Percentiles rank a stretch among this genome's conserved stretches.
Conservation (phyloP, 2,888 invertebrate species). For the Tribolium freemani region DNA sequence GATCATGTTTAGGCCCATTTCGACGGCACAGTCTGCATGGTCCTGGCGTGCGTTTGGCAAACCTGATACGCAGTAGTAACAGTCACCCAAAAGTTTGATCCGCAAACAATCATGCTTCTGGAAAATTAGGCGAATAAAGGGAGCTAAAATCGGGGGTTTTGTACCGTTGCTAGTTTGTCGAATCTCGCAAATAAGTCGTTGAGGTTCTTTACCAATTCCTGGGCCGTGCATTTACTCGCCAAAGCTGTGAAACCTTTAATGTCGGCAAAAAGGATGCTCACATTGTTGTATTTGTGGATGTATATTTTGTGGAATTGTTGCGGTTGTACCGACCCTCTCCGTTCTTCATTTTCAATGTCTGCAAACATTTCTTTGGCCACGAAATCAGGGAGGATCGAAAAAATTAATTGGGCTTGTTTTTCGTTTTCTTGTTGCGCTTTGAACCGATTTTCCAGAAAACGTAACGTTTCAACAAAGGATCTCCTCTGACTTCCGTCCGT, state of each 20-base stretch:
- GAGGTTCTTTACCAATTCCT: slow-evolving; percentile 88
- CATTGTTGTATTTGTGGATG: slow-evolving; percentile 95
- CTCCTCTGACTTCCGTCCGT: slow-evolving; percentile 94
- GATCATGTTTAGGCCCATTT: slow-evolving; percentile 97
- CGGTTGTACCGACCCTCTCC: slow-evolving; percentile 78
- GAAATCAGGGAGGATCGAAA: slow-evolving; percentile 93
- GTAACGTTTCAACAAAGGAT: slow-evolving; percentile 93
- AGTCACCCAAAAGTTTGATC: slow-evolving; percentile 91
- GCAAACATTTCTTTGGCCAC: slow-evolving; percentile 93
- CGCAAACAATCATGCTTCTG: slow-evolving; percentile 82
- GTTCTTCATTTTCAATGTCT: slow-evolving; percentile 85
- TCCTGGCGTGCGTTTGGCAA: slow-evolving; percentile 81
- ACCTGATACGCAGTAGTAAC: slow-evolving; percentile 92
- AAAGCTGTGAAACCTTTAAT: slow-evolving; percentile 94
- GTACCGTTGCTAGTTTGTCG: slow-evolving; percentile 75
- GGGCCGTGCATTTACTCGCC: slow-evolving; percentile 90
- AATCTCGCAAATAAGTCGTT: slow-evolving; percentile 93
- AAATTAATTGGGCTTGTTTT: slow-evolving; percentile 87
- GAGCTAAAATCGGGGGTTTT: not conserved
- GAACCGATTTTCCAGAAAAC: slow-evolving; percentile 92
- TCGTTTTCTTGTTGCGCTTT: slow-evolving; percentile 91
- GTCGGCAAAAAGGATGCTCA: slow-evolving; percentile 95
- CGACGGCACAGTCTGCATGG: slow-evolving; percentile 92
- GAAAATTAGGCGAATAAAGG: not conserved
- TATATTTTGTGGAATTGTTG: slow-evolving; percentile 97